A percentile compares a stretch with the other conserved stretches of the same genome.
Evolutionary conservation across 1,140 invertebrate genomes (phyloP).

Genomic region (Panagrolaimus sp.): DNA sequence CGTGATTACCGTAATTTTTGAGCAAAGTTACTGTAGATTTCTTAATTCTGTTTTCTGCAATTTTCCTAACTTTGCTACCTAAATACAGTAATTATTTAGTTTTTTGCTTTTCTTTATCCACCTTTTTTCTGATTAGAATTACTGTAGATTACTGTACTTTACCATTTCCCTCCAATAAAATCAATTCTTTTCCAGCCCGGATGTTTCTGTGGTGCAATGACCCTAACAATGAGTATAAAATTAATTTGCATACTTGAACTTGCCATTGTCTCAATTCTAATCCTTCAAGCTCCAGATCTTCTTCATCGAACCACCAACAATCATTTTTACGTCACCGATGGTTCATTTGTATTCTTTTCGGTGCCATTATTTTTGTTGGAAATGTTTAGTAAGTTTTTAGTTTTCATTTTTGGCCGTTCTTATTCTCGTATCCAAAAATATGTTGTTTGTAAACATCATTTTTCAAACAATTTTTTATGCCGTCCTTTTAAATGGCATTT

Average conservation of each 20-base stretch:
- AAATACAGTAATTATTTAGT: too few species aligned
- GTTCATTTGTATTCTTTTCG: not conserved
- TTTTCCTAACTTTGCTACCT: too few species aligned
- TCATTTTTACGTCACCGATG: constrained; percentile 8
- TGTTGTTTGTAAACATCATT: too few species aligned
- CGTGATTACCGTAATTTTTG: too few species aligned
- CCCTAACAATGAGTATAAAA: not conserved
- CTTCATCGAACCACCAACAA: constrained; percentile 1
- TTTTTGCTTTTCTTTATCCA: too few species aligned
- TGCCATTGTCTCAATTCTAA: not conserved
- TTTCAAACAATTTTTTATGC: too few species aligned
- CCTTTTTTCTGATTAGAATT: too few species aligned
- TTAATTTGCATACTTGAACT: constrained; percentile 8
- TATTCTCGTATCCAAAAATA: not conserved
- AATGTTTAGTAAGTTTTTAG: constrained; percentile 1
- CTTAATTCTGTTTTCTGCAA: too few species aligned
- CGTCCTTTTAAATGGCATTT: too few species aligned
- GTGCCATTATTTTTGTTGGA: constrained; percentile 5
- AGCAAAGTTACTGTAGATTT: too few species aligned
- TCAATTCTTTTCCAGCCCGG: not conserved
- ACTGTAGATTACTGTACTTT: too few species aligned
- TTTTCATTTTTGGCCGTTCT: not conserved
- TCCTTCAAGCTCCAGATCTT: constrained; percentile 13
- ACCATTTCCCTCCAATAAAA: too few species aligned
- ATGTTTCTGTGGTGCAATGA: constrained; percentile 11